These are phyloP conservation scores for Melitaea athalia DNA, from an alignment of 2,888 invertebrate genomes.

Conservation along the genomic window DNA sequence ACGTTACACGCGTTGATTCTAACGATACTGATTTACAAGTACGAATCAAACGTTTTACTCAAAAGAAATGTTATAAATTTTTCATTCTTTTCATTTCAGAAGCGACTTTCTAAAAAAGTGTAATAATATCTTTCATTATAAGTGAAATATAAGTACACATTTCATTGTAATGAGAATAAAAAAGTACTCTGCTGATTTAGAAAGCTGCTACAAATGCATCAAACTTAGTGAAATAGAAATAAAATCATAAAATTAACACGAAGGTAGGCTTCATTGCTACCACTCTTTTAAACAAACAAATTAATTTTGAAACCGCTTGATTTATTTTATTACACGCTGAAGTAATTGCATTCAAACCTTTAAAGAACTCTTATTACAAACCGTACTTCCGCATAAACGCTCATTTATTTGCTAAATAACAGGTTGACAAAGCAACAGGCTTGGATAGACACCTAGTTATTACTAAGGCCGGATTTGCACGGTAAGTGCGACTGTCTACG, in stretches of 20 bases:
- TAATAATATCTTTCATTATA: neutral
- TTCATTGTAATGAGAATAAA: neutral
- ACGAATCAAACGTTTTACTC: constrained; percentile 3
- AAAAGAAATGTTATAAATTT: neutral
- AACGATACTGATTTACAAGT: constrained; percentile 19
- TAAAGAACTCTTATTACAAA: constrained; percentile 39
- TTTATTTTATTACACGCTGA: constrained; percentile 34
- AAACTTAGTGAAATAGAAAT: neutral
- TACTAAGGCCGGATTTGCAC: constrained; percentile 30
- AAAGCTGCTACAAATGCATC: neutral
- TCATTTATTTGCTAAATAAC: constrained; percentile 42
- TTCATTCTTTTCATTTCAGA: neutral
- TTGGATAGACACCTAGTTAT: constrained; percentile 42
- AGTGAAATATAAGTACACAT: neutral
- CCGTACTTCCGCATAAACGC: constrained; percentile 37
- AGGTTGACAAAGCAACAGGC: constrained; percentile 43
- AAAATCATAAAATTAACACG: neutral
- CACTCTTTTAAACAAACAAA: constrained; percentile 23
- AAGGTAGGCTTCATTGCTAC: constrained; percentile 8
- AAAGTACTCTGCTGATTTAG: neutral
- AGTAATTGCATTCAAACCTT: constrained; percentile 38
- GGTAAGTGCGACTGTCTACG: neutral
- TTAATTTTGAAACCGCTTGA: constrained; percentile 33
- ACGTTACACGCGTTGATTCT: constrained; percentile 43
- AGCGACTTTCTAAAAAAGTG: constrained; percentile 1